Conservation (phyloP, 2,888 invertebrate genomes). For the Trichopria drosophilae region DNA sequence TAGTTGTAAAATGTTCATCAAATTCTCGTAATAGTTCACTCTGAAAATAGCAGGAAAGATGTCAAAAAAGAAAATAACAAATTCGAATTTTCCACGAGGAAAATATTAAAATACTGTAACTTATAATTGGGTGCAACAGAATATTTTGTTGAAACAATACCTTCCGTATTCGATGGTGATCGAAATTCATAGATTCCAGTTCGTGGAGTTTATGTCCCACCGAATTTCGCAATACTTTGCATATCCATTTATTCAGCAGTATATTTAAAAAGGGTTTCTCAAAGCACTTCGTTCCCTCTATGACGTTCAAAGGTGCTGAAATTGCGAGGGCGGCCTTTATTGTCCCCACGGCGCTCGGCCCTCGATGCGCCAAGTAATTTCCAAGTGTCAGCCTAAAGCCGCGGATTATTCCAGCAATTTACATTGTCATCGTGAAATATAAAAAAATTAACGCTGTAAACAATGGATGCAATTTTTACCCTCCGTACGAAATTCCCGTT, state of each 20-base stretch:
- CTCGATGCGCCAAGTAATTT: conserved; percentile 71
- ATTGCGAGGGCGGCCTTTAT: conserved; percentile 72
- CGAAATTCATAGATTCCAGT: conserved; percentile 44
- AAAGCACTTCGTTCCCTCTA: conserved; percentile 67
- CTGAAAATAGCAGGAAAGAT: conserved; percentile 46
- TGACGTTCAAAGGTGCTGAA: conserved; percentile 79
- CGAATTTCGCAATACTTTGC: conserved; percentile 58
- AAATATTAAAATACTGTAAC: too few relatives aligned
- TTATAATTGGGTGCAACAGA: conserved; percentile 1
- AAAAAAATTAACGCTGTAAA: too few relatives aligned
- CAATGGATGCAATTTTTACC: too few relatives aligned
- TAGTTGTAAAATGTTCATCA: conserved; percentile 77
- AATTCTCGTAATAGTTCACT: conserved; percentile 74
- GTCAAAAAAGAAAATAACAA: not conserved
- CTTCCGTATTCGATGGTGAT: conserved; percentile 59
- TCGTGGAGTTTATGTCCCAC: conserved; percentile 47
- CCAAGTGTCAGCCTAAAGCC: conserved; percentile 65
- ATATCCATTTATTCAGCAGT: conserved; percentile 73
- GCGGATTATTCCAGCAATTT: not conserved
- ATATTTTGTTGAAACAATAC: conserved; percentile 43
- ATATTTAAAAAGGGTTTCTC: conserved; percentile 73
- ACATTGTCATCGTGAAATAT: too few relatives aligned
- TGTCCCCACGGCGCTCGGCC: conserved; percentile 59
- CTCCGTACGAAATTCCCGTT: conserved; percentile 83
- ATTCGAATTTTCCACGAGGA: too few relatives aligned